Percentiles rank a stretch among this genome's conserved stretches.
Evolutionary conservation across 64 coral and sea anemone species (phyloP).

Genomic region (Actinia tenebrosa): DNA sequence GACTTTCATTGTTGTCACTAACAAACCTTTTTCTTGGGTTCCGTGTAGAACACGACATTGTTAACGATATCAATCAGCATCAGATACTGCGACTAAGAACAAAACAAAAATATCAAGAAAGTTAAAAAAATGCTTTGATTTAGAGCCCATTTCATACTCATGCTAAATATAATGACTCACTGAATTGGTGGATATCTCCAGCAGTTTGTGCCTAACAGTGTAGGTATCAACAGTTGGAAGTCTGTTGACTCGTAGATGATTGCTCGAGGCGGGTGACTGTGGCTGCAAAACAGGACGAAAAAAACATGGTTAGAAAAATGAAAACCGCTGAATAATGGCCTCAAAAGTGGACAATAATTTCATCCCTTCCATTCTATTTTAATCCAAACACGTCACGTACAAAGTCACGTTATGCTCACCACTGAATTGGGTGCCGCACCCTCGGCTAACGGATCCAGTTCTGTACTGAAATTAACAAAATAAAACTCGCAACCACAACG

Average conservation of each 20-base stretch:
- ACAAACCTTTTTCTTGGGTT: conserved; percentile 95
- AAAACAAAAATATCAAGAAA: background rate
- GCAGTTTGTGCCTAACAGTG: conserved; percentile 80
- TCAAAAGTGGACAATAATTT: too few species aligned
- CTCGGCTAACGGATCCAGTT: conserved; percentile 77
- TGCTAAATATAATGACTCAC: conserved; percentile 29
- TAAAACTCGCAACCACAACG: conserved; percentile 90
- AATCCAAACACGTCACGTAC: background rate
- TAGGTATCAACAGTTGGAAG: conserved; percentile 71
- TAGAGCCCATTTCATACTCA: too few species aligned
- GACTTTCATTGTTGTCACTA: too few species aligned
- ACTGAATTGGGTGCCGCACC: conserved; percentile 46
- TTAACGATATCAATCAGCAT: conserved; percentile 89
- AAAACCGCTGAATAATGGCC: too few species aligned
- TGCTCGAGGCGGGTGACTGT: conserved; percentile 52
- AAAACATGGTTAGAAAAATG: background rate
- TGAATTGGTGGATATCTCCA: conserved; percentile 95
- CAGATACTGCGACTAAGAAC: conserved; percentile 72
- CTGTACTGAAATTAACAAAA: conserved; percentile 79
- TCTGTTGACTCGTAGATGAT: conserved; percentile 61
- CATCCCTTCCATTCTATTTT: too few species aligned
- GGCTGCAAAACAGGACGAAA: conserved; percentile 43
- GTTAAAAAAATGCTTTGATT: background rate
- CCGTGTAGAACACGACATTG: conserved; percentile 91
- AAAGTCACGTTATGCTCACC: conserved; percentile 52